phyloP scores from a whole-genome alignment of 2,888 invertebrate species.

The Orchesellides sinensis region DNA sequence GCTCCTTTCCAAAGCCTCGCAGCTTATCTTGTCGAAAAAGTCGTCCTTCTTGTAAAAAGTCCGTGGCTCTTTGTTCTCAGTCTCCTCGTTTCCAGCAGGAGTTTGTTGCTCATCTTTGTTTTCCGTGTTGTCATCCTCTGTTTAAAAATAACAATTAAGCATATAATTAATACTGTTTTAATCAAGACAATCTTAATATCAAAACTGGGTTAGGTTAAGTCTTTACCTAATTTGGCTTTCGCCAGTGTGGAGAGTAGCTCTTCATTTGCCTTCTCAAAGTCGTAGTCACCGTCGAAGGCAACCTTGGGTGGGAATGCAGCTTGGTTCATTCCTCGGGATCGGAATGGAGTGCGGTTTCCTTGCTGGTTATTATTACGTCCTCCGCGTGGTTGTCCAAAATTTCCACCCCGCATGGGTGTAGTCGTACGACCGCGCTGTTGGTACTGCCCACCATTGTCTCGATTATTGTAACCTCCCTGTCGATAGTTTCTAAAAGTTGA shows the following conservation, averaged over 20 bases:
- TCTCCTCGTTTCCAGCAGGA: constrained; percentile 30
- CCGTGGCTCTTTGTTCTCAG: constrained; percentile 79
- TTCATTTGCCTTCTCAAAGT: constrained; percentile 99
- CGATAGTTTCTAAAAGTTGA: constrained; percentile 54
- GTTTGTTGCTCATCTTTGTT: constrained; percentile 51
- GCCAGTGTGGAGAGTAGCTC: constrained; percentile 90
- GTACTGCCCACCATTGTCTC: constrained; percentile 56
- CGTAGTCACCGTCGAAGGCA: constrained; percentile 95
- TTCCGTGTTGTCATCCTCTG: constrained; percentile 46
- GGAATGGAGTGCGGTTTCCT: constrained; percentile 64
- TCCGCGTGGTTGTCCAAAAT: constrained; percentile 62
- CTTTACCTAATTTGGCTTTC: constrained; percentile 84
- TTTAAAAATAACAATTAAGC: not conserved
- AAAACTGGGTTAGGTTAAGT: no score
- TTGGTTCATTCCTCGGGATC: constrained; percentile 65
- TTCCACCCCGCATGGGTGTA: constrained; percentile 67
- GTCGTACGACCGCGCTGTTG: constrained; percentile 70
- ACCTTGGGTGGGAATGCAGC: constrained; percentile 69
- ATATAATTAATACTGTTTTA: no score
- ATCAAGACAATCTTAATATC: no score
- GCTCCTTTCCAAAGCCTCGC: constrained; percentile 95
- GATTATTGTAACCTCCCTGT: constrained; percentile 33
- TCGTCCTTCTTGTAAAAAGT: constrained; percentile 95
- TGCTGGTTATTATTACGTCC: constrained; percentile 50
- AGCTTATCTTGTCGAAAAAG: constrained; percentile 99